Conservation (phyloP, 2,888 invertebrate species). For the Erpobdella octoculata region DNA sequence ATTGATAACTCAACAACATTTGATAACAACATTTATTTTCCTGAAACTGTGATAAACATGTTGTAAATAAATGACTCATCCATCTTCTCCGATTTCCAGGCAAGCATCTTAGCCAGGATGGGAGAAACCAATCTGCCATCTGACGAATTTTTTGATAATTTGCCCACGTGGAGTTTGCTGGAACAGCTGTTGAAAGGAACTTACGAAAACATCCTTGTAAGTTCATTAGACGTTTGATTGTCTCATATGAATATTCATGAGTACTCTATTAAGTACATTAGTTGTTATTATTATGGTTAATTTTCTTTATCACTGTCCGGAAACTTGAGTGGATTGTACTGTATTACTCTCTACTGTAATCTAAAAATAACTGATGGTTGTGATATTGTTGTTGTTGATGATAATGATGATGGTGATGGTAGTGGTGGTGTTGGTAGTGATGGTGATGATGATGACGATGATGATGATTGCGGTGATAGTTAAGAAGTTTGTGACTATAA, state of each 20-base stretch:
- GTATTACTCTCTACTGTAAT: no score
- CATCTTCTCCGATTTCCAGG: neutral
- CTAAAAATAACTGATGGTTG: no score
- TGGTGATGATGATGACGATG: neutral
- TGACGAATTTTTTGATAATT: constrained; percentile 29
- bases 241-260: neutral
- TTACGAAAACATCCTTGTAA: constrained; percentile 19
- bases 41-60: neutral
- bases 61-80: neutral
- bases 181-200: constrained; percentile 26
- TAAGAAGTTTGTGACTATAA: no score
- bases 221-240: neutral
- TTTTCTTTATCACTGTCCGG: no score
- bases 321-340: no score
- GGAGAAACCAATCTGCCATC: constrained; percentile 17
- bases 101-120: constrained; percentile 1
- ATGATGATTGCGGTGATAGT: neutral
- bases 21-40: neutral
- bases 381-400: no score
- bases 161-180: constrained; percentile 25
- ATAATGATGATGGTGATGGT: no score
- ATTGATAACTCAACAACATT: neutral
- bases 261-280: no score
- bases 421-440: neutral
- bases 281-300: no score